These are phyloP conservation scores for Lacerta viridis DNA, from an alignment of 2,797 vertebrate genomes.

Conservation along the genomic window DNA sequence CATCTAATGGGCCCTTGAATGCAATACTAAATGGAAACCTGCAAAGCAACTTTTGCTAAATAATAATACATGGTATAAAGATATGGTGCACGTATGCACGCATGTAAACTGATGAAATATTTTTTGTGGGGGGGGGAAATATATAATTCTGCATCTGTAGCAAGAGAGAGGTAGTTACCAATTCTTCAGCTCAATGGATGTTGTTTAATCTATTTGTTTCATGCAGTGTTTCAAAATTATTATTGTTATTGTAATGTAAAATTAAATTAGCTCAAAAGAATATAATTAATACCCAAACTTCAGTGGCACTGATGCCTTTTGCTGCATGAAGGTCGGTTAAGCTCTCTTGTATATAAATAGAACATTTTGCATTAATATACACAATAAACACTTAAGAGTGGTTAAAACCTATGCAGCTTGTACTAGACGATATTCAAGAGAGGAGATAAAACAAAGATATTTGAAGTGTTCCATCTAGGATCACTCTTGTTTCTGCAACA, in stretches of 20 bases:
- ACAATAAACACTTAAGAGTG: slow-evolving; percentile 13
- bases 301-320: slow-evolving; percentile 48
- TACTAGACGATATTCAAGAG: neutral
- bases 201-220: slow-evolving; percentile 67
- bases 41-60: slow-evolving; percentile 44
- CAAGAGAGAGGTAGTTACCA: slow-evolving; percentile 54
- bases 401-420: slow-evolving; percentile 6
- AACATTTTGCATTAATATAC: slow-evolving; percentile 20
- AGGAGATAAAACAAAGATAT: neutral
- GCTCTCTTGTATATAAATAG: neutral
- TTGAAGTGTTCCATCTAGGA: neutral
- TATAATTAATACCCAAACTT: neutral
- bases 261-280: slow-evolving; percentile 56
- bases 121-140: neutral
- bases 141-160: slow-evolving; percentile 62
- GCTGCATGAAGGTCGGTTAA: slow-evolving; percentile 1
- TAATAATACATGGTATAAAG: slow-evolving; percentile 26
- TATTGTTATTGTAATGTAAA: slow-evolving; percentile 56
- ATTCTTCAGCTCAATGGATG: slow-evolving; percentile 39
- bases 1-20: slow-evolving; percentile 55
- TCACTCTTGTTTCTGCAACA: neutral
- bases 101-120: slow-evolving; percentile 56
- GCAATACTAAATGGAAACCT: slow-evolving; percentile 43
- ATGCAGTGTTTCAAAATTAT: slow-evolving; percentile 41
- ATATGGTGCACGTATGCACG: slow-evolving; percentile 24